Conservation (phyloP, 1,140 invertebrate genomes). For the Adoxophyes honmai region DNA sequence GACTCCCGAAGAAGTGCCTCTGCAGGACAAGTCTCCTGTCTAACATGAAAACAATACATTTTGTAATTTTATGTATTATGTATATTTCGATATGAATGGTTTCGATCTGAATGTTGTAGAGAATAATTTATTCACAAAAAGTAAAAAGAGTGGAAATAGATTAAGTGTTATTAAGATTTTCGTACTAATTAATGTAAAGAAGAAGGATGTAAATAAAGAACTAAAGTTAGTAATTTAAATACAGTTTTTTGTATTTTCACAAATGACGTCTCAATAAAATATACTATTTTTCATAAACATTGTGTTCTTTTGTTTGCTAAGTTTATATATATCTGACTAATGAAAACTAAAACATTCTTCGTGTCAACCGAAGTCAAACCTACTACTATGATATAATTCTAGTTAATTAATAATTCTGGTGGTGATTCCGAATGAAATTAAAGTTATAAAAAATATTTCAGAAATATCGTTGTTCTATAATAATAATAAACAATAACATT, state of each 20-base stretch:
- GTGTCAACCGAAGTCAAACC: too few relatives aligned
- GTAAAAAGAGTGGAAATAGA: constrained; percentile 25
- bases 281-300: neutral
- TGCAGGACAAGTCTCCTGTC: constrained; percentile 64
- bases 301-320: neutral
- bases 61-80: constrained; percentile 11
- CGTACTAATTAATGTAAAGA: constrained; percentile 33
- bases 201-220: constrained; percentile 8
- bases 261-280: neutral
- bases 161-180: constrained; percentile 38
- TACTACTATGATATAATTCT: too few relatives aligned
- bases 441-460: too few relatives aligned
- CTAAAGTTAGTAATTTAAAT: neutral
- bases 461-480: too few relatives aligned
- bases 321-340: too few relatives aligned
- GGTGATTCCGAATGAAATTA: too few relatives aligned
- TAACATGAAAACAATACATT: constrained; percentile 26
- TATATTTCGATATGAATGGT: constrained; percentile 35
- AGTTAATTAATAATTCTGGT: too few relatives aligned
- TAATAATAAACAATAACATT: too few relatives aligned
- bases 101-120: constrained; percentile 59
- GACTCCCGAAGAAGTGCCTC: constrained; percentile 60
- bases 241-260: constrained; percentile 25
- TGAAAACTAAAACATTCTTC: too few relatives aligned
- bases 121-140: constrained; percentile 29